These are phyloP conservation scores for Limonius californicus DNA, from an alignment of 1,140 invertebrate species.

Conservation along the genomic window DNA sequence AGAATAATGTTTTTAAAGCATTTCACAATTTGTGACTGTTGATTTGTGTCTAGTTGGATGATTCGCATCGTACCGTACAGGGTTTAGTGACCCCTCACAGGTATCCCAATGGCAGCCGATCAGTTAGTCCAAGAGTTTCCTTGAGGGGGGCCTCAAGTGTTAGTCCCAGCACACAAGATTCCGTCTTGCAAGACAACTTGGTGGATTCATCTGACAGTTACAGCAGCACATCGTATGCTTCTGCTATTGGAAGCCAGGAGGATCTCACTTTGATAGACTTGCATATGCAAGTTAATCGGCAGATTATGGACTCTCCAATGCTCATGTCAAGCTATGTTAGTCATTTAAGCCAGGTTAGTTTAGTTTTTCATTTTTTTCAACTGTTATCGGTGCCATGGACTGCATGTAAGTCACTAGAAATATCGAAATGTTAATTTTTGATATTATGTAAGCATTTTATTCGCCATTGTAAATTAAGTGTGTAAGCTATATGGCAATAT, in stretches of 20 bases:
- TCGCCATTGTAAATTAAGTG: too few relatives aligned
- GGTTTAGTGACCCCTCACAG: conserved; percentile 43
- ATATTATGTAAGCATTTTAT: too few relatives aligned
- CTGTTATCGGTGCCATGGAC: not conserved
- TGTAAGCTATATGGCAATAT: too few relatives aligned
- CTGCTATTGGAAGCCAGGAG: conserved; percentile 89
- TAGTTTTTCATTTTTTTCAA: too few relatives aligned
- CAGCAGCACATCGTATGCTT: conserved; percentile 85
- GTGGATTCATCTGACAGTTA: conserved; percentile 64
- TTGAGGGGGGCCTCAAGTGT: not conserved
- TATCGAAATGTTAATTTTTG: conserved; percentile 7
- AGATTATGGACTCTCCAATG: conserved; percentile 85
- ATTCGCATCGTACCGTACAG: conserved; percentile 30
- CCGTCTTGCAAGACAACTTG: conserved; percentile 37
- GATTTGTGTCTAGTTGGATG: conserved; percentile 31
- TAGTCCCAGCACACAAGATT: not conserved
- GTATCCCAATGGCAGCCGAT: conserved; percentile 29
- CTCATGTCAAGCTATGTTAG: conserved; percentile 93
- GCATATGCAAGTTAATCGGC: conserved; percentile 92
- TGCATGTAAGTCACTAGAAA: conserved; percentile 7
- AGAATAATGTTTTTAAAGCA: conserved; percentile 2
- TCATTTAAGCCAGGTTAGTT: conserved; percentile 82
- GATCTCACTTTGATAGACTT: conserved; percentile 90
- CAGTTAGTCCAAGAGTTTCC: conserved; percentile 31
- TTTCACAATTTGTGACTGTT: too few relatives aligned